Evolutionary conservation across 2,797 vertebrate species (phyloP).

Genomic region (Chloroceryle amazona): DNA sequence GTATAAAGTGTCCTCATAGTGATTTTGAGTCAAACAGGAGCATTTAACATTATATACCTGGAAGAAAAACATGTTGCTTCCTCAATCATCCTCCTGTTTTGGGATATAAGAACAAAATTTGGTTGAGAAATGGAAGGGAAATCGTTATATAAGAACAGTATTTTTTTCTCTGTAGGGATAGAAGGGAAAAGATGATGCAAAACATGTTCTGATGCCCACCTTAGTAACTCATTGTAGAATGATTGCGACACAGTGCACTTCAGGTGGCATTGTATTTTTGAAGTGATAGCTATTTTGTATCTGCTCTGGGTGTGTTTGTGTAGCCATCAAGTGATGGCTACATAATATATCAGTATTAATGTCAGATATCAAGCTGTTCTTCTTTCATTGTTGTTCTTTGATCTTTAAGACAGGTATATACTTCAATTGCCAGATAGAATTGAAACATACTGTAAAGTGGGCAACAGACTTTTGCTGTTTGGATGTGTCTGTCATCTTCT

Average conservation of each 20-base stretch:
- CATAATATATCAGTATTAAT: neutral
- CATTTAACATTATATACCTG: neutral
- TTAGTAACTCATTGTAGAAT: neutral
- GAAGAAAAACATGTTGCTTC: neutral
- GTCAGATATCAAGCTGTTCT: neutral
- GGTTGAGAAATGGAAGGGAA: neutral
- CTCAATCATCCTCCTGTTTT: neutral
- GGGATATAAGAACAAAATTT: neutral
- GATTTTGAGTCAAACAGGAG: neutral
- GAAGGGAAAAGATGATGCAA: neutral
- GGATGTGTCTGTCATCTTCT: neutral
- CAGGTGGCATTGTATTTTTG: neutral
- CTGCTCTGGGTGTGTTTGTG: neutral
- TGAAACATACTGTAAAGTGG: neutral
- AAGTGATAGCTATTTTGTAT: neutral
- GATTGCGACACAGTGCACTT: neutral
- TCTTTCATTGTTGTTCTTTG: neutral
- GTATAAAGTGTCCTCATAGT: neutral
- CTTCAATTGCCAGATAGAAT: neutral
- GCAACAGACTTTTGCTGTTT: neutral
- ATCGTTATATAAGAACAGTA: neutral
- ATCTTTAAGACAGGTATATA: neutral
- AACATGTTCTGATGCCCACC: neutral
- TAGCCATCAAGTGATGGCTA: neutral
- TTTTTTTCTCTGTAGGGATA: neutral